Evolutionary conservation across 2,797 vertebrate species (phyloP).

Genomic region (Scomberomorus guttatus): DNA sequence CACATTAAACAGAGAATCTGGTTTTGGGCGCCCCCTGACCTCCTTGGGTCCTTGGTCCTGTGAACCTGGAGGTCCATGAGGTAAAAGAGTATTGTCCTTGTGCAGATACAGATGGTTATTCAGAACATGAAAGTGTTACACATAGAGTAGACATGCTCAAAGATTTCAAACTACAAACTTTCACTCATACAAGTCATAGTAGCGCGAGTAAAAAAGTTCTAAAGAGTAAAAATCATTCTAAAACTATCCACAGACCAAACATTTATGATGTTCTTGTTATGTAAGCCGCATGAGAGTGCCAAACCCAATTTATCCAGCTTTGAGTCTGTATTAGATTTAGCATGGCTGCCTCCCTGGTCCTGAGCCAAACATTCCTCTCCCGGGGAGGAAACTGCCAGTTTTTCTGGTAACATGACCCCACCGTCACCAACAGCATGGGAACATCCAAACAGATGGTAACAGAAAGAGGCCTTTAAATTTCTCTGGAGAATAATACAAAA

Average conservation of each 20-base stretch:
- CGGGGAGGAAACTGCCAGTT: background rate
- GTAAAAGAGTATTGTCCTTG: no score
- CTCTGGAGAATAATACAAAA: slow-evolving; percentile 6
- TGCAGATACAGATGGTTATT: background rate
- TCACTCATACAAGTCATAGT: background rate
- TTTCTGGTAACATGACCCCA: slow-evolving; percentile 27
- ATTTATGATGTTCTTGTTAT: slow-evolving; percentile 3
- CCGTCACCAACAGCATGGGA: background rate
- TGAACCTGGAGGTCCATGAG: no score
- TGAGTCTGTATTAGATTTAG: background rate
- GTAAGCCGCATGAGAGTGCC: background rate
- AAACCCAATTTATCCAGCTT: background rate
- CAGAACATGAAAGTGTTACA: background rate
- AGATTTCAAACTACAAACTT: background rate
- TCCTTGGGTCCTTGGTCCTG: no score
- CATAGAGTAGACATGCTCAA: background rate
- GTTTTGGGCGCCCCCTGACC: no score
- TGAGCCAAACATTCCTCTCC: slow-evolving; percentile 23
- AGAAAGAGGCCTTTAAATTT: background rate
- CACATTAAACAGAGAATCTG: background rate
- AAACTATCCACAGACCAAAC: slow-evolving; percentile 12
- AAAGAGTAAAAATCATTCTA: background rate
- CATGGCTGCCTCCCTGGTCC: background rate
- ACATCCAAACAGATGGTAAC: slow-evolving; percentile 4
- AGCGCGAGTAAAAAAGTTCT: background rate